Base-by-base conservation (phyloP, 92 coral and sea anemone genomes). In the Palythoa grandiflora region DNA sequence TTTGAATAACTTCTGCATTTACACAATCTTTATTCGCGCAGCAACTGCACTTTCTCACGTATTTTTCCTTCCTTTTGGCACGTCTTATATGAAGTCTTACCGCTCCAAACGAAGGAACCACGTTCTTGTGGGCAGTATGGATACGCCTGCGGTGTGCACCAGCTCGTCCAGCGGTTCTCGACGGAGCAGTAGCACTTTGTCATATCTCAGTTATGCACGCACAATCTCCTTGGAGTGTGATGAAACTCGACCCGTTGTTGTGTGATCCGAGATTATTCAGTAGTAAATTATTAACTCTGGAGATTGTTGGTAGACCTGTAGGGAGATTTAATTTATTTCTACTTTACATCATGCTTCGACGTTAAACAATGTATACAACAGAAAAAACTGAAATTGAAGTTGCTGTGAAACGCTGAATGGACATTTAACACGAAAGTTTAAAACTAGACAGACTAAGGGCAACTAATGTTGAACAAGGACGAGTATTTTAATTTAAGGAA, bases 51-150 rank as follows among this genome's bases (percentile, higher is more conserved):
- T 77, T 53, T 20, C 83, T 81, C 74, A 81, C 60, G 16, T 35
- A 40, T 8, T 66, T 81, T 81, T 79, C 84, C 86, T 37, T 63
- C 72, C 47, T 81, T 75, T 81, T 66, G 86, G 75, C 75, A 66
- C 86, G 71, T 66, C 86, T 77, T 77, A 15, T n/a, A 81, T 55
- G 75, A 47, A 81, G 86, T 81, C 59, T 81, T 81, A 5, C 86
- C 86, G 75, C 86, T 65, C 75, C 86, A 44, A 39, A 20, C 66
- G 75, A 66, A 66, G 86, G 75, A 48, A 81, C 86, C 86, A 68
- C 66, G 21, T 81, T 81, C 75, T 81, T 65, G 86, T 81, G 75
- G 86, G 86, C 86, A 60, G 75, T 81, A 63, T 66, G 86, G 86
- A 81, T 66, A 36, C 48, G 7, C 75, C 86, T 14, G 40, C 66